phyloP scores from a whole-genome alignment of 2,797 vertebrate genomes.

The Mionectes olivaceus region DNA sequence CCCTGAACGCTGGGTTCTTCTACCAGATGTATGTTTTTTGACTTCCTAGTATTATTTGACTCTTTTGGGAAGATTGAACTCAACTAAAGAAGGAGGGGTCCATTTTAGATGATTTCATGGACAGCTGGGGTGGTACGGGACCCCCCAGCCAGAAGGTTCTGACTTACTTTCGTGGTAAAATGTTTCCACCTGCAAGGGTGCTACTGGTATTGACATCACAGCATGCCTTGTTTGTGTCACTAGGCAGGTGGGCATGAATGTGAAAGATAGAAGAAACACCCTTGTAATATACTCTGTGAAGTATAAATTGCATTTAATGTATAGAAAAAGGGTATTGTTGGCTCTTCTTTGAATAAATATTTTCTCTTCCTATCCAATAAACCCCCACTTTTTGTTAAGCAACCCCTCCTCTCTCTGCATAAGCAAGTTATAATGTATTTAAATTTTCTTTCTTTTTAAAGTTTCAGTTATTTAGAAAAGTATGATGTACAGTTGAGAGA shows the following conservation, averaged over 20 bases:
- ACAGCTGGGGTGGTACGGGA: neutral
- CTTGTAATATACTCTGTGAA: constrained; percentile 37
- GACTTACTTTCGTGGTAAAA: neutral
- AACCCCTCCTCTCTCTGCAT: constrained; percentile 16
- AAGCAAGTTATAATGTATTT: constrained; percentile 26
- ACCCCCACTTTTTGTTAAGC: neutral
- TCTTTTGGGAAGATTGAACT: neutral
- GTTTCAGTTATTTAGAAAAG: constrained; percentile 21
- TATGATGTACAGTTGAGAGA: neutral
- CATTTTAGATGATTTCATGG: neutral
- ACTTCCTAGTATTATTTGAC: neutral
- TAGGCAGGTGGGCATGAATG: neutral
- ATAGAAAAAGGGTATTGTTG: constrained; percentile 32
- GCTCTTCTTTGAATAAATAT: constrained; percentile 29
- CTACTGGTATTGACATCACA: neutral
- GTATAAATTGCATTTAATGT: constrained; percentile 33
- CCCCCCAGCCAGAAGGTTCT: neutral
- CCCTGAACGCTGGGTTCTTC: neutral
- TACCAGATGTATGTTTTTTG: neutral
- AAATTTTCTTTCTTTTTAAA: neutral
- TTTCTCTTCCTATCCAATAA: constrained; percentile 13
- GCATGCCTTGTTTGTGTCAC: neutral
- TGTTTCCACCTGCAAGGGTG: neutral
- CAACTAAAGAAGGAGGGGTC: neutral
- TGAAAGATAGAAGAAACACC: neutral